Conservation (phyloP, 2,797 vertebrate genomes). For the Streptopelia turtur region DNA sequence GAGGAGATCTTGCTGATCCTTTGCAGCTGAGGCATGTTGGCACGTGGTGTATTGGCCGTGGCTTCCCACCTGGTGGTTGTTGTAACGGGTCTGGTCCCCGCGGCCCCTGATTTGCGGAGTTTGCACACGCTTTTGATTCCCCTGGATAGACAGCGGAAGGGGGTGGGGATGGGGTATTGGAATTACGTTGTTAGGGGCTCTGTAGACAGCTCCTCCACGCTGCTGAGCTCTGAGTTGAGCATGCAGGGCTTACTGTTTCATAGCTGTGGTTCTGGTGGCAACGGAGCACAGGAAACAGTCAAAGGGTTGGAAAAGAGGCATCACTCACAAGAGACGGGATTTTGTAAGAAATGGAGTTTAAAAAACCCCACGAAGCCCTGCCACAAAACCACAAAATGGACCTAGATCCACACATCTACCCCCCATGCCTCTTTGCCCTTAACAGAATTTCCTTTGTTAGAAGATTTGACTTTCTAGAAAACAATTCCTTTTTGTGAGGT, state of each 20-base stretch:
- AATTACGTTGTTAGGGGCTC: not conserved
- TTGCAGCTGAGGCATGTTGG: not conserved
- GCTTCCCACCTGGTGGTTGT: not conserved
- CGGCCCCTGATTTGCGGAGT: conserved; percentile 49
- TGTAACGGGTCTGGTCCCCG: not conserved
- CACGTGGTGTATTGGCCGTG: not conserved
- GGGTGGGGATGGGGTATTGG: not conserved
- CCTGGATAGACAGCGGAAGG: not conserved
- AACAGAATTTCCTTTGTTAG: conserved; percentile 55
- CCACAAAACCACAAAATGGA: conserved; percentile 37
- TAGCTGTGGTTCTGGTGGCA: conserved; percentile 32
- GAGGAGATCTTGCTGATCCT: not conserved
- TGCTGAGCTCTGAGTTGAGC: not conserved
- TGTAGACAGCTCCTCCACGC: not conserved
- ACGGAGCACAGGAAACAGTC: not conserved
- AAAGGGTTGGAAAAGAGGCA: not conserved
- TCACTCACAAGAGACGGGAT: not conserved
- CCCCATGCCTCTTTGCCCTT: conserved; percentile 37
- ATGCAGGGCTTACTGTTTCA: not conserved
- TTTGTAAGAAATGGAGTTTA: conserved; percentile 38
- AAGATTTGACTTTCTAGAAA: conserved; percentile 64
- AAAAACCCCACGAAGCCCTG: not conserved
- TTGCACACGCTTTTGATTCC: conserved; percentile 56
- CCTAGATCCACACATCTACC: conserved; percentile 21
- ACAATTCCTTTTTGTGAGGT: conserved; percentile 68